Base-by-base conservation (phyloP, 2,888 invertebrate genomes). In the Parapristionchus giblindavisi region DNA sequence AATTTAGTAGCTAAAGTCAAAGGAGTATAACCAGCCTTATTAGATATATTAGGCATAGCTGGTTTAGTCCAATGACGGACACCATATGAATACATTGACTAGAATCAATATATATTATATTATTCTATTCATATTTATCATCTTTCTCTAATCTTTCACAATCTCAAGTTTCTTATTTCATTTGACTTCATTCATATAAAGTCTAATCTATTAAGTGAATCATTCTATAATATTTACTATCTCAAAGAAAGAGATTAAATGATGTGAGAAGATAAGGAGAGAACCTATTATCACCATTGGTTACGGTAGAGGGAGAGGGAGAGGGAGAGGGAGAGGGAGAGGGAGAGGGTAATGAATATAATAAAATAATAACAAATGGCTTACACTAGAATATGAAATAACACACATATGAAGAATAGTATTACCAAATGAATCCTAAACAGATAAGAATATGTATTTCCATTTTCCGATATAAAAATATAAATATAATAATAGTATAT, bases 391-490 rank as follows among this genome's bases (percentile, higher is more conserved):
- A 90, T 98, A 96, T 88, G 95, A 93, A 77, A 99, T 96, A 52
- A 99, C 98, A 51, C 98, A 95, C 96, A 99, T 97, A 88, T 99
- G 99, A n/a, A 99, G 91, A 79, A 97, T 95, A 92, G 96, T 97
- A 89, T 99, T 99, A 17, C 99, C 99, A 87, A 96, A 97, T 0
- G 94, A 92, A 89, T 99, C 98, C 88, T 95, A 94, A 27, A 54
- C 5, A 0, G 34, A 63, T 34, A 11, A 5, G 6, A 40, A 66
- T 43, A 54, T 17, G 24, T 54, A 54, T 27, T 14, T 21, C n/a
- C 3, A 52, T 3, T 2, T 27, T 11, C 24, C 21, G n/a, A 21
- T 8, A 24, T 4, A 54, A 29, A 54, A 54, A 29, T 1, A 6
- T 8, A 54, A 54, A 3, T 43, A 8, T 14, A 43, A 14, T 43